Percentiles rank a stretch among this genome's conserved stretches.
Conservation (phyloP, 2,797 vertebrate species). For the Yasuhikotakia modesta region DNA sequence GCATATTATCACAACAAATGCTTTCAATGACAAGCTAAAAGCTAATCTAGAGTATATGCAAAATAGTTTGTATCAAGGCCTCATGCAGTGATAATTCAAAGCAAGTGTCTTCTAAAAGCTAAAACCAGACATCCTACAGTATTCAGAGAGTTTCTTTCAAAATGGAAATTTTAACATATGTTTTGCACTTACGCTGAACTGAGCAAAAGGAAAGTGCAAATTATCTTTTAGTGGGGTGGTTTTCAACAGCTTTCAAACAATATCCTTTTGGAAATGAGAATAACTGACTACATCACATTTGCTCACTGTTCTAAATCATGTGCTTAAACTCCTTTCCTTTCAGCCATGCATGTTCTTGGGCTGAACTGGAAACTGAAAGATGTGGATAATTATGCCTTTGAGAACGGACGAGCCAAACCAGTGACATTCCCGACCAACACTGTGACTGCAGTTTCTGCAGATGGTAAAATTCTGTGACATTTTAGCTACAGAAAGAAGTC, state of each 20-base stretch:
- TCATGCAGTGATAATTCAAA: conserved; percentile 27
- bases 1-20: not conserved
- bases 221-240: conserved; percentile 55
- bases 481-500: conserved; percentile 5
- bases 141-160: conserved; percentile 29
- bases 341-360: conserved; percentile 98
- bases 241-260: conserved; percentile 27
- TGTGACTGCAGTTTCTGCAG: conserved; percentile 86
- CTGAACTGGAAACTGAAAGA: conserved; percentile 99
- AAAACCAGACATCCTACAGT: not conserved
- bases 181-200: not conserved
- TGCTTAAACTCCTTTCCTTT: conserved; percentile 27
- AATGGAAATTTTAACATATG: not conserved
- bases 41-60: conserved; percentile 23
- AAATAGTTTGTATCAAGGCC: conserved; percentile 17
- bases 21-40: conserved; percentile 23
- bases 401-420: conserved; percentile 90
- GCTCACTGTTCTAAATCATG: conserved; percentile 30
- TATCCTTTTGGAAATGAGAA: conserved; percentile 33
- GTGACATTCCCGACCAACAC: conserved; percentile 87
- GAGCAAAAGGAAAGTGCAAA: not conserved
- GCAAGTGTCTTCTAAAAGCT: conserved; percentile 29
- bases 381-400: conserved; percentile 94
- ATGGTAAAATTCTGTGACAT: conserved; percentile 80
- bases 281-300: conserved; percentile 22